Evolutionary conservation across 2,888 invertebrate genomes (phyloP).

Genomic region (Agriopis leucophaearia): DNA sequence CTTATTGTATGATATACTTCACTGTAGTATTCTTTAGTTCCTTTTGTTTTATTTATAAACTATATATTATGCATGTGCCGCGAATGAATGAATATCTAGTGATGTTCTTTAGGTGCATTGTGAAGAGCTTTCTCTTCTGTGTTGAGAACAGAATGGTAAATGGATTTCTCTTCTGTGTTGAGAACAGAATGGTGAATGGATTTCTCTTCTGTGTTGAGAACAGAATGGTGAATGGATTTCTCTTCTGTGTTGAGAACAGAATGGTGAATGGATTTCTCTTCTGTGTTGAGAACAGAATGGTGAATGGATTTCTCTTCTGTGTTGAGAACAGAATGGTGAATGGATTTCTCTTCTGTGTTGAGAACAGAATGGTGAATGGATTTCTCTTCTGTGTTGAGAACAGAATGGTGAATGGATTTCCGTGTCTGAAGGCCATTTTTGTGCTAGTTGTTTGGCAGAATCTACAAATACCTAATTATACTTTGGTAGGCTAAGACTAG

Average conservation of each 20-base stretch:
- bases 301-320: constrained; percentile 31
- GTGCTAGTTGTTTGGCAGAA: constrained; percentile 29
- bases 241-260: constrained; percentile 26
- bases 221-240: constrained; percentile 25
- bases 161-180: constrained; percentile 32
- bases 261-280: constrained; percentile 30
- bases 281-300: constrained; percentile 21
- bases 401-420: constrained; percentile 21
- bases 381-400: constrained; percentile 30
- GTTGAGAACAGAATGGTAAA: constrained; percentile 18
- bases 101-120: constrained; percentile 39
- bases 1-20: constrained; percentile 62
- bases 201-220: constrained; percentile 30
- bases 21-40: constrained; percentile 60
- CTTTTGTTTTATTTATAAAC: constrained; percentile 52
- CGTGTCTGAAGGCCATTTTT: constrained; percentile 44
- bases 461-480: neutral
- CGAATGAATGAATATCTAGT: constrained; percentile 42
- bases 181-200: constrained; percentile 21
- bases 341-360: constrained; percentile 29
- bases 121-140: constrained; percentile 31
- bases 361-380: constrained; percentile 21
- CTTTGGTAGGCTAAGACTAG: too few relatives aligned
- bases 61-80: constrained; percentile 51
- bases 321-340: constrained; percentile 20